A percentile compares a stretch with the other conserved stretches of the same genome.
Evolutionary conservation across 1,140 invertebrate genomes (phyloP).

Genomic region (Charaxes varanes): DNA sequence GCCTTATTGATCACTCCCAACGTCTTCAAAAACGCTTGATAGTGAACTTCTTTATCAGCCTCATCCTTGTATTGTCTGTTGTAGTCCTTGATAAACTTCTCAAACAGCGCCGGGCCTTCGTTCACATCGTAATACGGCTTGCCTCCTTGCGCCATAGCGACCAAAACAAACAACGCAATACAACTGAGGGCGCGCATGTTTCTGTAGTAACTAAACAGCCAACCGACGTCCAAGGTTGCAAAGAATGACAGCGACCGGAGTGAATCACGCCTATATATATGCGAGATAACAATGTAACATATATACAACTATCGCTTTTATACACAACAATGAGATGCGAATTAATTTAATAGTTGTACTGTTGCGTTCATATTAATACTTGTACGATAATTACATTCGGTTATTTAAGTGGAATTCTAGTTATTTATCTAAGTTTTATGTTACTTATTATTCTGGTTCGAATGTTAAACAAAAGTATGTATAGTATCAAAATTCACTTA

Average conservation of each 20-base stretch:
- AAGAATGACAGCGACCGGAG: not conserved
- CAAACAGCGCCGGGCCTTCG: conserved; percentile 33
- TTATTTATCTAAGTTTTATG: too few species aligned
- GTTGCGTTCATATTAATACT: too few species aligned
- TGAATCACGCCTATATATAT: not conserved
- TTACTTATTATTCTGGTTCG: too few species aligned
- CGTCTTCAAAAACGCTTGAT: conserved; percentile 29
- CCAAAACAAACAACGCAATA: conserved; percentile 6
- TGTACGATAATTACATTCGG: too few species aligned
- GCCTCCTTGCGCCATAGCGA: conserved; percentile 19
- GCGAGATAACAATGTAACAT: not conserved
- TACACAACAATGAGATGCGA: too few species aligned
- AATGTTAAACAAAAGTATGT: too few species aligned
- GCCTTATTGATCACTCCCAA: conserved; percentile 36
- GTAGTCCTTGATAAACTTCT: conserved; percentile 32
- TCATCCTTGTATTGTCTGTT: conserved; percentile 39
- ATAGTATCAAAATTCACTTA: too few species aligned
- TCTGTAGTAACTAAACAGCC: not conserved
- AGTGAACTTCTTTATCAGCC: conserved; percentile 33
- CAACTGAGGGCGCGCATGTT: conserved; percentile 2
- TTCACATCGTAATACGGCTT: conserved; percentile 33
- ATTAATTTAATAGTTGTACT: too few species aligned
- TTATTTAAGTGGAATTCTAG: too few species aligned
- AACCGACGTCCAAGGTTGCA: not conserved
- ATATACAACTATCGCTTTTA: too few species aligned